These are phyloP conservation scores for Aegypius monachus DNA, from an alignment of 2,113 vertebrate species.

Conservation along the genomic window DNA sequence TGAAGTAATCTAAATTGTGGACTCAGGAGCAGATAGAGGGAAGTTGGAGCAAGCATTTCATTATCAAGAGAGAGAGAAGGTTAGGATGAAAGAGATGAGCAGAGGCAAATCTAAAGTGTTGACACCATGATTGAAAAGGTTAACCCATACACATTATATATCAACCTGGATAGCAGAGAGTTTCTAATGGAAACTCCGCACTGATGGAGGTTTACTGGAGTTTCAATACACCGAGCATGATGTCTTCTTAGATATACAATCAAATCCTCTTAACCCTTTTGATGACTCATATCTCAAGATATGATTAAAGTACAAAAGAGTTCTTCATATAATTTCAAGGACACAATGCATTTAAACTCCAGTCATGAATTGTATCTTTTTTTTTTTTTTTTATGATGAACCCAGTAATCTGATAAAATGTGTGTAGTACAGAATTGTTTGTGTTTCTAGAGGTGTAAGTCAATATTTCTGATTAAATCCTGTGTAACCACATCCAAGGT, in stretches of 20 bases:
- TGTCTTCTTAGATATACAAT: constrained; percentile 97
- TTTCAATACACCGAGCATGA: constrained; percentile 97
- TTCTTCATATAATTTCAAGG: constrained; percentile 89
- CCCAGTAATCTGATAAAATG: constrained; percentile 83
- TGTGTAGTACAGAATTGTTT: constrained; percentile 79
- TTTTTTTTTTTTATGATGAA: constrained; percentile 73
- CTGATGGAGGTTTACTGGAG: constrained; percentile 91
- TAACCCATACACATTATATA: constrained; percentile 99
- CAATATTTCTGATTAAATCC: constrained; percentile 77
- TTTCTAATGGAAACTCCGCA: constrained; percentile 97
- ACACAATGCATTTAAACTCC: constrained; percentile 84
- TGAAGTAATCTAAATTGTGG: constrained; percentile 99
- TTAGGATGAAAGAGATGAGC: constrained; percentile 99
- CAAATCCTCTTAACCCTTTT: constrained; percentile 98
- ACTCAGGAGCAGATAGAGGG: constrained; percentile 99
- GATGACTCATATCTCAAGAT: constrained; percentile 97
- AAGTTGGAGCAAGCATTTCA: constrained; percentile 99
- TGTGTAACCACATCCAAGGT: constrained; percentile 38
- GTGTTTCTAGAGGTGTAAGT: constrained; percentile 77
- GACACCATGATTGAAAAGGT: constrained; percentile 99
- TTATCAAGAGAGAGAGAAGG: constrained; percentile 96
- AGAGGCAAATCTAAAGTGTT: constrained; percentile 99
- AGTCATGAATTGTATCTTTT: constrained; percentile 81
- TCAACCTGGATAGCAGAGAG: constrained; percentile 94
- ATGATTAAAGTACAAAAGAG: constrained; percentile 96